A percentile compares a stretch with the other conserved stretches of the same genome.
These are phyloP conservation scores for Gastrophysa polygoni DNA, from an alignment of 2,888 invertebrate genomes.

Conservation along the genomic window DNA sequence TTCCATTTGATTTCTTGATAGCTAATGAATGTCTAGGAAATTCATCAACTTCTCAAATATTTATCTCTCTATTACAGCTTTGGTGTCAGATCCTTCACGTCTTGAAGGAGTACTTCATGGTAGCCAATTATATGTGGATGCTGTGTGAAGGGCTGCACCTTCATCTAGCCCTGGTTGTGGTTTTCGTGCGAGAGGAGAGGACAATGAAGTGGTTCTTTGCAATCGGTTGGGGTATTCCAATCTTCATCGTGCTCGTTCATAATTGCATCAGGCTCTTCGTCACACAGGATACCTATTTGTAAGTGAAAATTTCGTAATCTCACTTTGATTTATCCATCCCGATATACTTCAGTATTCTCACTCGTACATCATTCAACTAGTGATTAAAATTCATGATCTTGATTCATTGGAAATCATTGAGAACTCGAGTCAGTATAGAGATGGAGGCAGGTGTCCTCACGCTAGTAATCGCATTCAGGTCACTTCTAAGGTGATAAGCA, in stretches of 20 bases:
- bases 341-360: no score
- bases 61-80: slow-evolving; percentile 61
- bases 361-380: no score
- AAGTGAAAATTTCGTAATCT: slow-evolving; percentile 46
- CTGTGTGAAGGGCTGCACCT: slow-evolving; percentile 80
- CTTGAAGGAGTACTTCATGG: slow-evolving; percentile 74
- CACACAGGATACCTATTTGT: slow-evolving; percentile 64
- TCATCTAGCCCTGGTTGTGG: slow-evolving; percentile 76
- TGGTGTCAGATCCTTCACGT: slow-evolving; percentile 74
- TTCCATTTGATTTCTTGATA: no score
- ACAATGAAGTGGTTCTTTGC: slow-evolving; percentile 72
- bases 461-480: no score
- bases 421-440: no score
- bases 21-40: no score
- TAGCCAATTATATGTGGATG: slow-evolving; percentile 85
- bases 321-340: no score
- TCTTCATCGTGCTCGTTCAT: slow-evolving; percentile 61
- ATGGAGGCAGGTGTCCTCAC: no score
- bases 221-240: slow-evolving; percentile 72
- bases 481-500: no score
- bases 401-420: no score
- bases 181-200: slow-evolving; percentile 74
- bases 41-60: no score
- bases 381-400: no score
- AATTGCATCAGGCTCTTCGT: slow-evolving; percentile 56